These are phyloP conservation scores for Phymastichus coffea DNA, from an alignment of 1,140 invertebrate genomes.

Conservation along the genomic window DNA sequence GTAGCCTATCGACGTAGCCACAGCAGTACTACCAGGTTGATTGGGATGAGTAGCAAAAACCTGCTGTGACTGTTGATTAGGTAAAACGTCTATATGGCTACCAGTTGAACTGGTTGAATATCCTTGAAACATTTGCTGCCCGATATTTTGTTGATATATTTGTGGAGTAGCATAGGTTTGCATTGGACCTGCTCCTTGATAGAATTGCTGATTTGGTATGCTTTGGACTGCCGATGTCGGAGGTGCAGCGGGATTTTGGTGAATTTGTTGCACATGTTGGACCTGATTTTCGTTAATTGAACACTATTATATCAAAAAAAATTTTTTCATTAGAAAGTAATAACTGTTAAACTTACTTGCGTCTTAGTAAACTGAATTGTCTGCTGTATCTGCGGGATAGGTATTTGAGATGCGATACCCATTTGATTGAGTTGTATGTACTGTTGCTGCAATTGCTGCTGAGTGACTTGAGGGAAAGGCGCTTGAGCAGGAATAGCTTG, in stretches of 20 bases:
- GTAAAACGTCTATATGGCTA: conserved; percentile 46
- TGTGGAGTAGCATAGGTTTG: conserved; percentile 35
- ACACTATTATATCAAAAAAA: not conserved
- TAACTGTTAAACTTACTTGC: conserved; percentile 28
- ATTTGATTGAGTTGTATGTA: conserved; percentile 53
- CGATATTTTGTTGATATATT: conserved; percentile 47
- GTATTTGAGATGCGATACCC: conserved; percentile 56
- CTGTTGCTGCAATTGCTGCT: conserved; percentile 51
- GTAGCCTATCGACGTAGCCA: conserved; percentile 43
- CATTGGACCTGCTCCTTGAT: conserved; percentile 39
- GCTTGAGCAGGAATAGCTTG: conserved; percentile 55
- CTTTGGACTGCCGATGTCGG: conserved; percentile 40
- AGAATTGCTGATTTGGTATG: conserved; percentile 46
- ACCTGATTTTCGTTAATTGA: conserved; percentile 14
- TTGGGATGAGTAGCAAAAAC: conserved; percentile 43
- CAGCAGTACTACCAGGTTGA: conserved; percentile 33
- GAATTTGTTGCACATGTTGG: conserved; percentile 46
- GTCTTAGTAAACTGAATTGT: conserved; percentile 41
- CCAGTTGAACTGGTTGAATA: conserved; percentile 42
- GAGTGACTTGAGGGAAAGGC: conserved; percentile 54
- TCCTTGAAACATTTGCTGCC: conserved; percentile 52
- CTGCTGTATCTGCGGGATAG: conserved; percentile 44
- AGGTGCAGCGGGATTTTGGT: conserved; percentile 39
- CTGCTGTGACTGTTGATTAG: conserved; percentile 41
- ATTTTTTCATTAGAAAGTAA: not conserved